These are phyloP conservation scores for Cryptocephalus moraei DNA, from an alignment of 2,888 invertebrate species.

Conservation along the genomic window DNA sequence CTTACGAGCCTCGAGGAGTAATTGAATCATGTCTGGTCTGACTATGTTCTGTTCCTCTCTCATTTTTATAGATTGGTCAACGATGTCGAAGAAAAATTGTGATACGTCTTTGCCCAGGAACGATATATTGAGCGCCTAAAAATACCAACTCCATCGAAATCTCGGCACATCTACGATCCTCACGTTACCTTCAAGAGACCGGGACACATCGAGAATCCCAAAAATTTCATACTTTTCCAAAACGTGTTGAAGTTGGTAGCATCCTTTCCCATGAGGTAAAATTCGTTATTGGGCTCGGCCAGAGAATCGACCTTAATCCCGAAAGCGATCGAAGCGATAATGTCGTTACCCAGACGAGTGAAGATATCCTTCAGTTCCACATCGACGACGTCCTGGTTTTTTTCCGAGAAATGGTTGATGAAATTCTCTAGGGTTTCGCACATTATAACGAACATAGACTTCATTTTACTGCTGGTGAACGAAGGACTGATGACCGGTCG, in stretches of 20 bases:
- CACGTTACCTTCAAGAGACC: neutral
- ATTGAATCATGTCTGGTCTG: too few relatives aligned
- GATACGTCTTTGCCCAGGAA: too few relatives aligned
- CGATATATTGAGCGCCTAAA: too few relatives aligned
- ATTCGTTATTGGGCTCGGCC: conserved; percentile 41
- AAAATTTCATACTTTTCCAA: neutral
- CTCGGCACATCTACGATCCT: too few relatives aligned
- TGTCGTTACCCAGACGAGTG: conserved; percentile 41
- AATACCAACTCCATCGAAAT: too few relatives aligned
- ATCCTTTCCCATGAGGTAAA: conserved; percentile 43
- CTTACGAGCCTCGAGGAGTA: too few relatives aligned
- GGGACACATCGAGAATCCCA: neutral
- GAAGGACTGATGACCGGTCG: conserved; percentile 28
- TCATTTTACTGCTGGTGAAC: conserved; percentile 34
- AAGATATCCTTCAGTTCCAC: conserved; percentile 39
- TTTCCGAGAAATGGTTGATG: conserved; percentile 15
- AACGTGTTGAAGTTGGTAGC: conserved; percentile 30
- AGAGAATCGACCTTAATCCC: conserved; percentile 46
- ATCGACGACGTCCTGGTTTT: conserved; percentile 19
- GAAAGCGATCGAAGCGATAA: conserved; percentile 44
- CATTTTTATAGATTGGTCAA: too few relatives aligned
- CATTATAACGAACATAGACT: conserved; percentile 25
- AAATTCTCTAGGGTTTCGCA: conserved; percentile 16
- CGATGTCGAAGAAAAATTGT: too few relatives aligned
- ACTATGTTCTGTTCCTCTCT: too few relatives aligned